Evolutionary conservation across 2,888 invertebrate species (phyloP).

Genomic region (Harpalus rufipes): DNA sequence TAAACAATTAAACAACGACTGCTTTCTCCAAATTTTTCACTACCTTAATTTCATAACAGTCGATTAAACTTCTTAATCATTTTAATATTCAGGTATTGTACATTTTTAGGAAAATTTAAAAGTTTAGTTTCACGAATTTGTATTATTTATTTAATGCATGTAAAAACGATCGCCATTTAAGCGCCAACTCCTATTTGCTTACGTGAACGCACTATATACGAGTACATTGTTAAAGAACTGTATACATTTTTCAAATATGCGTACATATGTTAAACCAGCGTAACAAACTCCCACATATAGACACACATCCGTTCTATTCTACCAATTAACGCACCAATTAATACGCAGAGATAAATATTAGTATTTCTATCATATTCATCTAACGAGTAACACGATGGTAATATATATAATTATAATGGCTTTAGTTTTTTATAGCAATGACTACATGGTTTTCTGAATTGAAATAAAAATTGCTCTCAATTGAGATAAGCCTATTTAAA

Average conservation of each 20-base stretch:
- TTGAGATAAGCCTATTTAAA: constrained; percentile 17
- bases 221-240: no score
- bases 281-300: constrained; percentile 8
- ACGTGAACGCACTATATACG: no score
- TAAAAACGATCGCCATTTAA: no score
- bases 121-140: no score
- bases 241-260: neutral
- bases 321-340: constrained; percentile 46
- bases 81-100: no score
- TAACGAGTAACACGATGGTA: neutral
- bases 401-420: neutral
- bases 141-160: no score
- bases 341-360: constrained; percentile 38
- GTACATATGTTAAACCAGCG: neutral
- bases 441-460: constrained; percentile 18
- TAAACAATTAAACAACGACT: no score
- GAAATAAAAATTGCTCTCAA: constrained; percentile 1
- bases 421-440: constrained; percentile 36
- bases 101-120: no score
- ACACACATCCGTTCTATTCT: constrained; percentile 45
- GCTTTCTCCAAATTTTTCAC: no score
- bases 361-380: constrained; percentile 23
- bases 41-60: no score
- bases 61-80: no score
- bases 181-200: no score